These are phyloP conservation scores for Uromys caudimaculatus DNA, from an alignment of 2,797 vertebrate species.

Conservation along the genomic window DNA sequence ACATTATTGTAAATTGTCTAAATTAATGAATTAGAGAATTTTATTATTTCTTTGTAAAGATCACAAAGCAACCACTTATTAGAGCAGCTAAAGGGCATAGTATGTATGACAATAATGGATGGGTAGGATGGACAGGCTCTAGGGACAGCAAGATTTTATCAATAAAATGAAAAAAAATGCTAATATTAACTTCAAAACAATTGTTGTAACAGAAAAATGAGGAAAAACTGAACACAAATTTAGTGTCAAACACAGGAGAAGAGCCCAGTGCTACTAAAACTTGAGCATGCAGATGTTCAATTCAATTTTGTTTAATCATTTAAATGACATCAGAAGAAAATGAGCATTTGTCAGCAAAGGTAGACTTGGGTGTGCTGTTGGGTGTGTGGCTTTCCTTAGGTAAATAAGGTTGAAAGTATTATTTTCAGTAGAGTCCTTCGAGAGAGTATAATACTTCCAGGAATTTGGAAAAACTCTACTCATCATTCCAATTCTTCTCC, in stretches of 20 bases:
- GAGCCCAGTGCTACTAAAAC: not conserved
- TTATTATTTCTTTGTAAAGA: not conserved
- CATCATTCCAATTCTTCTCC: slow-evolving; percentile 11
- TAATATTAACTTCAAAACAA: not conserved
- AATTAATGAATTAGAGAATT: not conserved
- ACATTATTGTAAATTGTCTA: not conserved
- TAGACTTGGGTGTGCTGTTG: not conserved
- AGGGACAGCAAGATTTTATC: not conserved
- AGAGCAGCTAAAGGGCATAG: not conserved
- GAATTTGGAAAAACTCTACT: slow-evolving; percentile 44
- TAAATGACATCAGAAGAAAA: not conserved
- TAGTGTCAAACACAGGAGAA: not conserved
- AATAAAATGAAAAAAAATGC: not conserved
- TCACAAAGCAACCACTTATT: not conserved
- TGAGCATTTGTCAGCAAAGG: not conserved
- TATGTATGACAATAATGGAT: not conserved
- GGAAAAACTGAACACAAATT: not conserved
- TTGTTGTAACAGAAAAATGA: not conserved
- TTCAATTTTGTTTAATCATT: slow-evolving; percentile 16
- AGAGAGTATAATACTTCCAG: not conserved
- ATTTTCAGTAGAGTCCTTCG: slow-evolving; percentile 45
- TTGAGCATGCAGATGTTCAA: not conserved
- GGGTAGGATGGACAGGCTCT: not conserved
- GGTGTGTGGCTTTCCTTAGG: not conserved
- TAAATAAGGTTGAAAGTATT: not conserved